phyloP scores from a whole-genome alignment of 2,888 invertebrate genomes.

The Clusia tigrina region DNA sequence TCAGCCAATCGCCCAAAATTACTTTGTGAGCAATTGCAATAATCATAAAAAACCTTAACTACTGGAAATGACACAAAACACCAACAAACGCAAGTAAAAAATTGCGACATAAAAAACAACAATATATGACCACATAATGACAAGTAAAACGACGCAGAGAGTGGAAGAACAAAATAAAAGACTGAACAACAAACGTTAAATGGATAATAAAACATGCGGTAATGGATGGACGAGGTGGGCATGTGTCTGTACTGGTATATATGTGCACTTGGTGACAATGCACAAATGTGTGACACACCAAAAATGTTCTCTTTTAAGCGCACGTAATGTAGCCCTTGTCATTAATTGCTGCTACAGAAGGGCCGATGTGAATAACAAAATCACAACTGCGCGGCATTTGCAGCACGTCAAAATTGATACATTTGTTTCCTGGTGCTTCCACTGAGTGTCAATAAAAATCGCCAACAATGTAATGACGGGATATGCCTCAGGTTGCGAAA shows the following conservation, averaged over 20 bases:
- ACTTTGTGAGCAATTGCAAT: slow-evolving; percentile 3
- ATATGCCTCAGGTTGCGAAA: neutral
- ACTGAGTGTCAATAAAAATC: neutral
- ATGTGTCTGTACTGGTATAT: neutral
- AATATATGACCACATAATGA: slow-evolving; percentile 36
- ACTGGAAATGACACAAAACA: neutral
- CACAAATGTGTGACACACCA: neutral
- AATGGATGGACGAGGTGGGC: slow-evolving; percentile 33
- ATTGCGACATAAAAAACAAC: neutral
- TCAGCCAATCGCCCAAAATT: slow-evolving; percentile 5
- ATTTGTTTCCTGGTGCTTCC: neutral
- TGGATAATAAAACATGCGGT: slow-evolving; percentile 49
- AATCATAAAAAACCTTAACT: slow-evolving; percentile 38
- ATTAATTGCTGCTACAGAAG: slow-evolving; percentile 52
- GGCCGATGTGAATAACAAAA: neutral
- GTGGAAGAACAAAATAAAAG: slow-evolving; percentile 26
- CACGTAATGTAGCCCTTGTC: slow-evolving; percentile 53
- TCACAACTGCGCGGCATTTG: neutral
- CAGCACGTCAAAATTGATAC: neutral
- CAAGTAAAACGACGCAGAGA: slow-evolving; percentile 41
- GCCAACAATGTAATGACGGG: neutral
- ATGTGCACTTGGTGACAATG: neutral
- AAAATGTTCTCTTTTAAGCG: slow-evolving; percentile 46
- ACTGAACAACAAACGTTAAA: slow-evolving; percentile 40
- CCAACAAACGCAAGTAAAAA: neutral